A percentile compares a stretch with the other conserved stretches of the same genome.
Evolutionary conservation across 2,888 invertebrate genomes (phyloP).

Genomic region (Geophilus truncorum): DNA sequence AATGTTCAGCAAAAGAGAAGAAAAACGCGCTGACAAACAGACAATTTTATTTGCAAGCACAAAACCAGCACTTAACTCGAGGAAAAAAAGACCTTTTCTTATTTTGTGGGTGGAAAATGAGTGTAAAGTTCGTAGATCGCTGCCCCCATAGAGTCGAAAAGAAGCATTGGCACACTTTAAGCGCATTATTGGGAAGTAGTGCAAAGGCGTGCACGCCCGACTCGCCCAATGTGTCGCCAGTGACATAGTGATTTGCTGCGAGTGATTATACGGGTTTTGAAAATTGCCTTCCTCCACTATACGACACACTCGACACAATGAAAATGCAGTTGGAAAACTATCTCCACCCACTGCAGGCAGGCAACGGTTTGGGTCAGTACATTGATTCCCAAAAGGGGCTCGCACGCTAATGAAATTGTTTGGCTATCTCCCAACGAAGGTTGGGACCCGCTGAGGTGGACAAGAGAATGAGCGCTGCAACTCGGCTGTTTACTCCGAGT

Average conservation of each 20-base stretch:
- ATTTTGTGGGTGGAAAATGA: neutral
- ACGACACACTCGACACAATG: neutral
- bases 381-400: neutral
- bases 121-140: neutral
- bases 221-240: neutral
- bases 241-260: neutral
- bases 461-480: neutral
- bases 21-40: neutral
- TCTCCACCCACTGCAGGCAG: neutral
- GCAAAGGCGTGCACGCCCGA: neutral
- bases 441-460: neutral
- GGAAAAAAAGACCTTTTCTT: neutral
- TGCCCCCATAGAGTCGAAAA: neutral
- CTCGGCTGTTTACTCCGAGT: neutral
- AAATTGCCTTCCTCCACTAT: neutral
- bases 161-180: neutral
- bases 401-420: constrained; percentile 29
- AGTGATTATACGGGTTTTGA: neutral
- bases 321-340: neutral
- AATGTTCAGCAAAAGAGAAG: neutral
- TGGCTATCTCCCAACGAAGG: constrained; percentile 28
- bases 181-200: neutral
- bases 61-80: neutral
- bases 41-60: neutral
- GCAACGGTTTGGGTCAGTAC: constrained; percentile 10